Conservation (phyloP, 2,888 invertebrate genomes). For the Caenorhabditis sp. region DNA sequence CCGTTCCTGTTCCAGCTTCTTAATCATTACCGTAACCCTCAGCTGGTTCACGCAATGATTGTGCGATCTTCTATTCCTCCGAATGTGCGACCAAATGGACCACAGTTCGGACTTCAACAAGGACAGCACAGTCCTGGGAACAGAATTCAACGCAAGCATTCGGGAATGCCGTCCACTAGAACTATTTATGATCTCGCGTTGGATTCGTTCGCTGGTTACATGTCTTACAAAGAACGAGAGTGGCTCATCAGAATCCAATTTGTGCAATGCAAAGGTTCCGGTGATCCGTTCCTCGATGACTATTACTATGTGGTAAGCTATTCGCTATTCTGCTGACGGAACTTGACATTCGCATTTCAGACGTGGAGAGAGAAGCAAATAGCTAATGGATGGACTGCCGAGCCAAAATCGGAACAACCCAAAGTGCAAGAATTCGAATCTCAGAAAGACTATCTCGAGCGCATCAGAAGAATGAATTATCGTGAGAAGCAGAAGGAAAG, state of each 20-base stretch:
- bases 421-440: constrained; percentile 33
- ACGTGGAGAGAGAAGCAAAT: constrained; percentile 60
- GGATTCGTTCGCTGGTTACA: constrained; percentile 84
- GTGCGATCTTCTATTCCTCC: constrained; percentile 47
- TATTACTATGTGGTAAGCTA: constrained; percentile 88
- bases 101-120: constrained; percentile 17
- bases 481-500: constrained; percentile 56
- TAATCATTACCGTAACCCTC: constrained; percentile 46
- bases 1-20: constrained; percentile 58
- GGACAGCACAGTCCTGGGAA: constrained; percentile 35
- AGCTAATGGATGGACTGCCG: constrained; percentile 52
- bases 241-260: constrained; percentile 96
- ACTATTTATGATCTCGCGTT: constrained; percentile 77
- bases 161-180: constrained; percentile 68
- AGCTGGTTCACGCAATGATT: constrained; percentile 46
- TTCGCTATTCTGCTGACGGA: background rate
- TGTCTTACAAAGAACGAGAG: constrained; percentile 94
- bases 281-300: constrained; percentile 95
- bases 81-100: constrained; percentile 20
- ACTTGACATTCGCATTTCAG: constrained; percentile 40
- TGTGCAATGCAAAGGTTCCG: constrained; percentile 89
- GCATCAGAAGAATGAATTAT: constrained; percentile 48
- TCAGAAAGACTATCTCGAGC: constrained; percentile 31
- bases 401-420: constrained; percentile 16
- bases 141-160: constrained; percentile 42